A percentile compares a stretch with the other conserved stretches of the same genome.
phyloP scores from a whole-genome alignment of 1,140 invertebrate species.

The Calephelis nemesis region DNA sequence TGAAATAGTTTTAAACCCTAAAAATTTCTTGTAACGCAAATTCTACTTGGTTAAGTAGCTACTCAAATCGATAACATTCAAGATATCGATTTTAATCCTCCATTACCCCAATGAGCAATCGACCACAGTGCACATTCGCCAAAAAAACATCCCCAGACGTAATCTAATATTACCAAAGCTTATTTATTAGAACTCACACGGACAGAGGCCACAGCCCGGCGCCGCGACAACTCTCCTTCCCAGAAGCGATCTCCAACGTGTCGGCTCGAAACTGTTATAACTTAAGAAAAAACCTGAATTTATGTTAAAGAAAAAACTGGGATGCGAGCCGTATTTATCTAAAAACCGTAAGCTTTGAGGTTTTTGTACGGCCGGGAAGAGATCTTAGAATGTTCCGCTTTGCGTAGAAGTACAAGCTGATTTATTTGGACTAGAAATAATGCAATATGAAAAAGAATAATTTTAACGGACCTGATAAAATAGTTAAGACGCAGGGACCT shows the following conservation, averaged over 20 bases:
- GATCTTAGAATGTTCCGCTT: conserved; percentile 40
- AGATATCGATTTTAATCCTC: neutral
- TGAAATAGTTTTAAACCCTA: too few relatives aligned
- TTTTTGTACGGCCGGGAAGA: conserved; percentile 48
- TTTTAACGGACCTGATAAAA: too few relatives aligned
- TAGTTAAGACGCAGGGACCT: too few relatives aligned
- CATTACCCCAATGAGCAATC: conserved; percentile 32
- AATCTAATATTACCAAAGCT: conserved; percentile 78
- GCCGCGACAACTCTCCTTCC: conserved; percentile 71
- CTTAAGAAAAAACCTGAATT: conserved; percentile 71
- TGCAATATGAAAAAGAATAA: too few relatives aligned
- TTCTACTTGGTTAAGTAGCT: neutral
- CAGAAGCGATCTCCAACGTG: conserved; percentile 66
- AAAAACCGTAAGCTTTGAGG: conserved; percentile 60
- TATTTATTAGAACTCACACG: conserved; percentile 65
- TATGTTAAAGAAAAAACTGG: conserved; percentile 74
- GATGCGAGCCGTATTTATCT: conserved; percentile 69
- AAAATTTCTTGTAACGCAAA: too few relatives aligned
- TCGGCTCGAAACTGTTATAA: conserved; percentile 72
- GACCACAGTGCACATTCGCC: conserved; percentile 57
- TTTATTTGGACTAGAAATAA: neutral
- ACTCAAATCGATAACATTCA: neutral
- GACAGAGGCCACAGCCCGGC: conserved; percentile 44
- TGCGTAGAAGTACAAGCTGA: conserved; percentile 41
- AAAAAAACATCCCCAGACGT: conserved; percentile 72